Evolutionary conservation across 2,113 vertebrate species (phyloP).

Genomic region (Gallinago paraguaiae): DNA sequence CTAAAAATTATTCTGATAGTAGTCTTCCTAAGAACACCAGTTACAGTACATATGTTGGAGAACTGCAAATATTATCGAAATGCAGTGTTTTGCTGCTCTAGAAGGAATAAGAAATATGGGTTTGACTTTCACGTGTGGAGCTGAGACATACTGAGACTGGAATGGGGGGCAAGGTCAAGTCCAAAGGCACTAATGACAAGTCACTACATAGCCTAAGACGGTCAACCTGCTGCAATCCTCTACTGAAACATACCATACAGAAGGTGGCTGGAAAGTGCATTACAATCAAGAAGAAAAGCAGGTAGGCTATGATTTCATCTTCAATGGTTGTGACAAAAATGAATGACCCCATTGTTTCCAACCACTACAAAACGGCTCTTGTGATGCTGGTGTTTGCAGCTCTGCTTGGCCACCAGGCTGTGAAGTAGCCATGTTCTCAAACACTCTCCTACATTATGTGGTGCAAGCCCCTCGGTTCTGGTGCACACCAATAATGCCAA

Average conservation of each 20-base stretch:
- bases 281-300: not conserved
- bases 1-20: not conserved
- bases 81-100: not conserved
- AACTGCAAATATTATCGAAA: not conserved
- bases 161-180: not conserved
- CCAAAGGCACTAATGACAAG: not conserved
- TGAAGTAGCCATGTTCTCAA: not conserved
- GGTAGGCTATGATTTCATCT: not conserved
- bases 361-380: not conserved
- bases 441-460: not conserved
- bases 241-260: not conserved
- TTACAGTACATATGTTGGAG: not conserved
- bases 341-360: not conserved
- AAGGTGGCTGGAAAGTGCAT: not conserved
- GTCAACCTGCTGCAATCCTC: not conserved
- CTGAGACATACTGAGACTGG: not conserved
- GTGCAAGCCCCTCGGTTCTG: not conserved
- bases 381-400: not conserved
- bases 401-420: not conserved
- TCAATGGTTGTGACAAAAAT: not conserved
- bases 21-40: not conserved
- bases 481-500: fast-evolving
- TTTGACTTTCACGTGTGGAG: not conserved
- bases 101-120: not conserved
- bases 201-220: not conserved